A percentile compares a stretch with the other conserved stretches of the same genome.
These are phyloP conservation scores for Pristionchus entomophagus DNA, from an alignment of 2,888 invertebrate genomes.

Conservation along the genomic window DNA sequence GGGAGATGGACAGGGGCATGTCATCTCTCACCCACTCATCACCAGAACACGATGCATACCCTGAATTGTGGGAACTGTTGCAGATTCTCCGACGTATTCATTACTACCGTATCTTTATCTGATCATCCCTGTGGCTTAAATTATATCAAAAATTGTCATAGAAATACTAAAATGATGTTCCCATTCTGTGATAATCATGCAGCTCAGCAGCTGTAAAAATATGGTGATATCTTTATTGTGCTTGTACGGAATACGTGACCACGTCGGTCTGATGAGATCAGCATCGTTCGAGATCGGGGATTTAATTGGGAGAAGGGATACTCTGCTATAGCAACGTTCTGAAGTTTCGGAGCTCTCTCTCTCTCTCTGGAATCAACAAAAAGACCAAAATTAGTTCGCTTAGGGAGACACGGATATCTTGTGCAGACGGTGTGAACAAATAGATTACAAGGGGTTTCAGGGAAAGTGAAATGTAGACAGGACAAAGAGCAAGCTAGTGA, in stretches of 20 bases:
- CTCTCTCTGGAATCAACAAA: background rate
- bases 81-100: background rate
- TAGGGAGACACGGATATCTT: background rate
- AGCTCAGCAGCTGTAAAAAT: no score
- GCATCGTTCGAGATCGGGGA: background rate
- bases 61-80: no score
- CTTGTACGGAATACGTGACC: background rate
- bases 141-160: no score
- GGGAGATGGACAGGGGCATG: background rate
- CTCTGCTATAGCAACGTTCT: background rate
- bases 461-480: background rate
- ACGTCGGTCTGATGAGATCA: background rate
- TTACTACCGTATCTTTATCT: no score
- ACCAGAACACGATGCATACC: background rate
- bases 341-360: background rate
- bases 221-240: background rate
- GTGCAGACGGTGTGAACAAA: background rate
- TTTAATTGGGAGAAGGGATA: background rate
- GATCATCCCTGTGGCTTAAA: background rate
- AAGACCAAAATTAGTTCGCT: background rate
- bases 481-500: background rate
- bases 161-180: no score
- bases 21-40: background rate
- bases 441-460: slow-evolving; percentile 7
- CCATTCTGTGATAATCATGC: no score